phyloP scores from a whole-genome alignment of 2,113 vertebrate genomes.

The Aepyceros melampus region DNA sequence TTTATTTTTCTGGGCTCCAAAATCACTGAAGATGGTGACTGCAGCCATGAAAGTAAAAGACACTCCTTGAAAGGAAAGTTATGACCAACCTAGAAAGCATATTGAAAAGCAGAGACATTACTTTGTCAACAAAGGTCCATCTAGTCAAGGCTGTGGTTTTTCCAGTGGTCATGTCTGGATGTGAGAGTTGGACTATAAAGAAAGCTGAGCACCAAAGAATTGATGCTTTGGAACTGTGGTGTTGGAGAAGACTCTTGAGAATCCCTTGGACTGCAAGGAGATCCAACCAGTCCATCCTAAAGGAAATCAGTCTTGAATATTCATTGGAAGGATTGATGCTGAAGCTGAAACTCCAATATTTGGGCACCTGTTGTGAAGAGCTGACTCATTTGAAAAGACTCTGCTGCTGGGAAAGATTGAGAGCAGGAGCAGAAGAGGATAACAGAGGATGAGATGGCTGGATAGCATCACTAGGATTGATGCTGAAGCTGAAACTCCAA shows the following conservation, averaged over 20 bases:
- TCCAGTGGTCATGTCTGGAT: too few relatives aligned
- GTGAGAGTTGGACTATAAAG: too few relatives aligned
- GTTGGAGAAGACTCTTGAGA: neutral
- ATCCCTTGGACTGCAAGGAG: neutral
- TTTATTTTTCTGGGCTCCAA: neutral
- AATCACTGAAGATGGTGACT: neutral
- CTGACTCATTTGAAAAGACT: neutral
- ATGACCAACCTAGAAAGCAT: neutral
- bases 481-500: too few relatives aligned
- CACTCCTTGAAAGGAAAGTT: neutral
- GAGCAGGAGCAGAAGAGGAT: neutral
- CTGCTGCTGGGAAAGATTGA: neutral
- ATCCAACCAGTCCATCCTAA: neutral
- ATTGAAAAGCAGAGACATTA: neutral
- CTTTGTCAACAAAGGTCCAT: neutral
- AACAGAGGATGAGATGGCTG: neutral
- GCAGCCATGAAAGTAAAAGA: neutral
- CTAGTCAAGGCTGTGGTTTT: neutral
- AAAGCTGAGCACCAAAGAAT: too few relatives aligned
- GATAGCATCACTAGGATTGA: neutral
- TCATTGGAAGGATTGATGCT: too few relatives aligned
- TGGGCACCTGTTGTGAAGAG: neutral
- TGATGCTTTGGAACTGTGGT: too few relatives aligned
- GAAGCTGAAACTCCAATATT: neutral
- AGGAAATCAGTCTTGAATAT: neutral